Base-by-base conservation (phyloP, 1,140 invertebrate genomes). In the Drepana arcuata region DNA sequence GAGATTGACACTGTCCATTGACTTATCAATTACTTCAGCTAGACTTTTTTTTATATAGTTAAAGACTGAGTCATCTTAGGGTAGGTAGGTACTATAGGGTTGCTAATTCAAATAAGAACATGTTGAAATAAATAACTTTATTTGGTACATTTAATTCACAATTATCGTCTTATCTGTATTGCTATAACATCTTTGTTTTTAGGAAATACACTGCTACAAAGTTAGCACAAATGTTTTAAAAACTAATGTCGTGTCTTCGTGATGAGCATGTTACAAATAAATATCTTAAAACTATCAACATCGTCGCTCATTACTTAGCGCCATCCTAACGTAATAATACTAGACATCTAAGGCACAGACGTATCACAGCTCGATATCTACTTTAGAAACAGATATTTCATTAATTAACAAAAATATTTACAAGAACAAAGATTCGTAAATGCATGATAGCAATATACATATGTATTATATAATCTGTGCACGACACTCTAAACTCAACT, bases 301-400 rank as follows among this genome's bases (percentile, higher is more conserved):
- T n/a, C n/a, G n/a, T n/a, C n/a, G n/a, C n/a, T n/a, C n/a, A n/a
- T n/a, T 48, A 14, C 28, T 33, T 43, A 71, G 71, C 67, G 72
- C 74, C 66, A 77, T 59, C 72, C 41, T 59, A 63, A 53, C 34
- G 54, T 50, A 59, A 43, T 47, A 60, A 51, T 40, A 51, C 40
- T 53, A 62, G 53, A 61, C 46, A 68, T 54, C 52, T 55, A 79
- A 80, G 75, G 75, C 75, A 80, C 75, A 80, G 75, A 74, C 69
- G 65, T 80, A 80, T 80, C 75, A 80, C 75, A 80, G 75, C 51
- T 70, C 74, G 40, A 48, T 52, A 33, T 52, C 23, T 52, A 50
- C 46, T 35, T 41, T 48, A 39, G 36, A 53, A 44, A 33, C 30
- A 28, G 53, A 61, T 55, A 64, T 64, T 53, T 58, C 48, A 62